phyloP scores from a whole-genome alignment of 2,797 vertebrate species.

The Phataginus tricuspis region DNA sequence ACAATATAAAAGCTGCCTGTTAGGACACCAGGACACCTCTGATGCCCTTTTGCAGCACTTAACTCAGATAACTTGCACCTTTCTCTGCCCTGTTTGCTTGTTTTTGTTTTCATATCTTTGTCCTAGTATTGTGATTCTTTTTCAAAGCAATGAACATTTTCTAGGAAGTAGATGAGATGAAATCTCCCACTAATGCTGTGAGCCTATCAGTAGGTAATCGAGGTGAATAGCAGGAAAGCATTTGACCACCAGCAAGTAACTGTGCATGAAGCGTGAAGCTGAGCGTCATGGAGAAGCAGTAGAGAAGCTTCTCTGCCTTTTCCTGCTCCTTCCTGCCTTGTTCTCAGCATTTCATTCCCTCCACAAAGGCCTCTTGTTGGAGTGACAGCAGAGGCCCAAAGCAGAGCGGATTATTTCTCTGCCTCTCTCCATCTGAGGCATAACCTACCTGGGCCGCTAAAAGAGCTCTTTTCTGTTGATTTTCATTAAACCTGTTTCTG shows the following conservation, averaged over 20 bases:
- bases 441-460: conserved; percentile 97
- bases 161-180: not conserved
- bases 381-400: conserved; percentile 72
- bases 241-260: conserved; percentile 46
- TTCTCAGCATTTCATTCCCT: conserved; percentile 67
- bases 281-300: conserved; percentile 55
- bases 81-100: not conserved
- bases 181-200: not conserved
- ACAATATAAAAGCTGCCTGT: not conserved
- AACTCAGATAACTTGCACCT: not conserved
- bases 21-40: not conserved
- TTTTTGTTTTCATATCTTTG: not conserved
- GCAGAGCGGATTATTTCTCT: conserved; percentile 85
- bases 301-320: conserved; percentile 78
- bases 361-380: conserved; percentile 89
- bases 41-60: not conserved
- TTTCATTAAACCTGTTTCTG: conserved; percentile 97
- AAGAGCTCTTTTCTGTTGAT: conserved; percentile 98
- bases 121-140: not conserved
- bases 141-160: conserved; percentile 32
- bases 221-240: not conserved
- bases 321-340: conserved; percentile 80
- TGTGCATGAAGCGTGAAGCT: conserved; percentile 30
- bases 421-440: conserved; percentile 88
- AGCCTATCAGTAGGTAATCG: not conserved